Base-by-base conservation (phyloP, 2,797 vertebrate species). In the Crocidura indochinensis region DNA sequence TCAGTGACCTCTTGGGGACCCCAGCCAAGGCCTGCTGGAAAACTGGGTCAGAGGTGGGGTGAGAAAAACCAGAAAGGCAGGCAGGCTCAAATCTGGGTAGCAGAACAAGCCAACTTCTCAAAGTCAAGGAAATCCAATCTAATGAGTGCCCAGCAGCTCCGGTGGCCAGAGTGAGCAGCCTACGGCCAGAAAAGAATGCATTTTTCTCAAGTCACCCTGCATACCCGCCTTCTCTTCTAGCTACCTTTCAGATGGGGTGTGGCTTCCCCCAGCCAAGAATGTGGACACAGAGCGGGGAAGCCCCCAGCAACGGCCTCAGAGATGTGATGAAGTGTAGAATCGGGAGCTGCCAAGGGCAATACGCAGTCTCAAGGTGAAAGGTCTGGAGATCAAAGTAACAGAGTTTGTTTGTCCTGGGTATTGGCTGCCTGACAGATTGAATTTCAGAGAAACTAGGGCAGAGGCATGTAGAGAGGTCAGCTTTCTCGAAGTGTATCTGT, bases 371-470 rank as follows among this genome's bases (percentile, higher is more conserved):
- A 88, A 94, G 93, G 91, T 94, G 60, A 93, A 82, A 84, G 47
- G 73, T 85, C 75, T 22, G 51, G 79, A 92, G 94, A 93, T 38
- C 71, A 92, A 96, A 95, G 88, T 69, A 47, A 62, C 71, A 95
- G 38, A 15, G 24, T 31, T 76, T 31, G 27, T 95, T 92, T 96
- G 87, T 80, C 92, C 91, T 92, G 95, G 92, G 93, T 95, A 46
- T 17, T 88, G 96, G 91, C 80, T 97, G 95, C 60, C 88, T 84
- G 82, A 77, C 92, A 91, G 95, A 87, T 95, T 86, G 91, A 88
- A 87, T 92, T 94, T 92, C 93, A 69, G 75, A 94, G 96, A 94
- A 94, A 96, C 90, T 90, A 91, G 93, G 91, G 46, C 92, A 94
- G 76, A 94, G 93, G 71, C 73, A 22, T 60, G 56, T 88, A 95